These are phyloP conservation scores for Tragopan temminckii DNA, from an alignment of 2,797 vertebrate genomes.

Conservation along the genomic window DNA sequence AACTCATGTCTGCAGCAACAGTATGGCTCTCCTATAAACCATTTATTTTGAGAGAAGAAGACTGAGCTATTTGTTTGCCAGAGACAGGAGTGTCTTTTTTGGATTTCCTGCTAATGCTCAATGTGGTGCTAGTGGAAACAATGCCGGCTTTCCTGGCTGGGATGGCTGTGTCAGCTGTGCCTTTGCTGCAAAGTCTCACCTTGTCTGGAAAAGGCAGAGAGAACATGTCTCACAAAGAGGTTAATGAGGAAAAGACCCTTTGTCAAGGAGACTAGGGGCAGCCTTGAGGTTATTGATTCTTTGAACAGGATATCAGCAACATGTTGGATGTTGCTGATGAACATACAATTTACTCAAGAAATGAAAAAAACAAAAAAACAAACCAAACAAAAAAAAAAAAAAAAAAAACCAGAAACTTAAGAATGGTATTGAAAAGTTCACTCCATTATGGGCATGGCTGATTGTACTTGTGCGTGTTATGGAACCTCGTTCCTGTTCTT, in stretches of 20 bases:
- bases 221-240: not conserved
- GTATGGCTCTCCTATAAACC: not conserved
- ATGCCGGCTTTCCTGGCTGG: not conserved
- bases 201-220: not conserved
- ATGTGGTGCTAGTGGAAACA: not conserved
- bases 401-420: not conserved
- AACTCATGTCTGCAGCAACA: not conserved
- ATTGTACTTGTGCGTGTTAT: not conserved
- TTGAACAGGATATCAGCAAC: not conserved
- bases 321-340: not conserved
- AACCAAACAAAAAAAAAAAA: not conserved
- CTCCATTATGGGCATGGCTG: fast-evolving
- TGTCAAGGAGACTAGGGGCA: not conserved
- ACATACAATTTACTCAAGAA: not conserved
- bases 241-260: not conserved
- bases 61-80: not conserved
- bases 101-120: not conserved
- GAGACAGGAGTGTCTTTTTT: not conserved
- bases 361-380: not conserved
- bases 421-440: not conserved
- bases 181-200: not conserved
- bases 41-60: not conserved
- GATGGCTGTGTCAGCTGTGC: not conserved
- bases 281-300: not conserved
- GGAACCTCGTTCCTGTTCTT: not conserved